These are phyloP conservation scores for Tamias sibiricus DNA, from an alignment of 2,113 vertebrate species.

Conservation along the genomic window DNA sequence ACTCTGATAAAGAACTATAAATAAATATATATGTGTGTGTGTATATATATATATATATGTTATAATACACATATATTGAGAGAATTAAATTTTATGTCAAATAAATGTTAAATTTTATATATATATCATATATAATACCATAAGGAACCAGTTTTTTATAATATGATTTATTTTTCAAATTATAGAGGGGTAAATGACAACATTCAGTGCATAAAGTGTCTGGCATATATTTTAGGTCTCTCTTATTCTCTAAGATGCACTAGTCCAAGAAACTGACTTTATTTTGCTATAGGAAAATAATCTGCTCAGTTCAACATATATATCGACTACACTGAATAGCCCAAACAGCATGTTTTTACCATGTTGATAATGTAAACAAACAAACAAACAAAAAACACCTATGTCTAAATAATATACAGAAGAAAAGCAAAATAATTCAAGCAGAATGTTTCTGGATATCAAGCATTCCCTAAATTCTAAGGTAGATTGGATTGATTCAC, in stretches of 20 bases:
- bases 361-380: background rate
- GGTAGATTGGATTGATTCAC: background rate
- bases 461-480: slow-evolving; percentile 1
- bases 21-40: background rate
- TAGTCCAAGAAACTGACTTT: slow-evolving; percentile 17
- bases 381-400: background rate
- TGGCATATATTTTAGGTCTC: background rate
- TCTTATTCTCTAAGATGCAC: background rate
- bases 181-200: background rate
- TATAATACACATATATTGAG: background rate
- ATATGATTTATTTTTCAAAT: background rate
- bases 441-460: background rate
- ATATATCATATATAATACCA: background rate
- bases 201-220: background rate
- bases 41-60: background rate
- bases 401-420: background rate
- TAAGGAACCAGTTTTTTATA: background rate
- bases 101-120: slow-evolving; percentile 13
- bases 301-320: background rate
- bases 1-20: background rate
- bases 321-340: background rate
- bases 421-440: slow-evolving; percentile 21
- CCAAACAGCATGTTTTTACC: background rate
- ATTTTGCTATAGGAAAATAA: slow-evolving; percentile 13
- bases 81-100: slow-evolving; percentile 13